These are phyloP conservation scores for Gymnothorax reevesii DNA, from an alignment of 2,797 vertebrate species.

Conservation along the genomic window DNA sequence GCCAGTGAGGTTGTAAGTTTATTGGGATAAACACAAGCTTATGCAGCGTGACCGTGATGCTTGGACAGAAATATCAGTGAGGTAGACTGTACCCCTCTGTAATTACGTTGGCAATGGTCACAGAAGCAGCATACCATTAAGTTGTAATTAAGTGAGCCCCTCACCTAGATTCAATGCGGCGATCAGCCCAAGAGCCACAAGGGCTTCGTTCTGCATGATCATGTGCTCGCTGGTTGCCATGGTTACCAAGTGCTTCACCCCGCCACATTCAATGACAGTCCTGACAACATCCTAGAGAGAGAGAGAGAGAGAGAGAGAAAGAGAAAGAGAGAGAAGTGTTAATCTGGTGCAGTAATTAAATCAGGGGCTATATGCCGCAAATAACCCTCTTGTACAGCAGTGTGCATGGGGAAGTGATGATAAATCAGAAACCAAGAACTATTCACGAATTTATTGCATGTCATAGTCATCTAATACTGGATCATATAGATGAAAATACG, in stretches of 20 bases:
- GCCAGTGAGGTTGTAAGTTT: background rate
- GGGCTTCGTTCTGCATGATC: constrained; percentile 99
- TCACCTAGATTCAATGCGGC: constrained; percentile 93
- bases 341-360: background rate
- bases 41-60: background rate
- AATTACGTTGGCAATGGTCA: background rate
- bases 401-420: too few species aligned
- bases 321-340: constrained; percentile 35
- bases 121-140: background rate
- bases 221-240: constrained; percentile 99
- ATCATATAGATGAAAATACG: too few species aligned
- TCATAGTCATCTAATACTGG: too few species aligned
- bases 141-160: constrained; percentile 17
- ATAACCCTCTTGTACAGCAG: background rate
- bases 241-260: constrained; percentile 93
- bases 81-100: background rate
- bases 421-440: too few species aligned
- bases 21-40: background rate
- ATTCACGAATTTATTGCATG: too few species aligned
- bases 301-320: constrained; percentile 31
- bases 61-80: background rate
- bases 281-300: constrained; percentile 84
- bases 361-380: background rate
- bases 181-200: constrained; percentile 93
- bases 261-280: constrained; percentile 89